Base-by-base conservation (phyloP, 2,113 vertebrate species). In the Xiphias gladius region DNA sequence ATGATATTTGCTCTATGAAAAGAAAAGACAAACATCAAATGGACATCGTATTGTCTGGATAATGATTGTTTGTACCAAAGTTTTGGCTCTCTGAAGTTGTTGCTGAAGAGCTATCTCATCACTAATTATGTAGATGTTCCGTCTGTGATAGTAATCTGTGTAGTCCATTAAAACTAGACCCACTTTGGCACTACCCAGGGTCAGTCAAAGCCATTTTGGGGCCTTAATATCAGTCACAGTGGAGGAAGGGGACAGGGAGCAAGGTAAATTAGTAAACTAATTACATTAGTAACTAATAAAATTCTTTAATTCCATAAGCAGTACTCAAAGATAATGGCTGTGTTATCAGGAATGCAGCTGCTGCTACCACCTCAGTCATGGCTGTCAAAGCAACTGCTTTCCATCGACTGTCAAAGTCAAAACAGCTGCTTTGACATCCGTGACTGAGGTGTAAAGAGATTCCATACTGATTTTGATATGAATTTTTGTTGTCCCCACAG, bases 1-100 rank as follows among this genome's bases (percentile, higher is more conserved):
- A 50, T 76, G 75, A 65, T 79, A 78, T 74, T 8, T 81, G 82
- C 67, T 46, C 58, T 66, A 66, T 64, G 41, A 65, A 71, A 76
- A 90, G 71, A 62, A 63, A 54, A 64, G 30, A 65, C 22, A 37
- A 71, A 81, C 41, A 75, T 64, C 11, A 66, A 68, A 57, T 88
- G 28, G 57, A 58, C 20, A 17, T 22, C 43, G 79, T 72, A 65
- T 80, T 66, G 67, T 54, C 59, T 62, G 43, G 48, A 52, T 76
- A 37, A 69, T n/a, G 37, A 80, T 30, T 76, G 62, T 58, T 35
- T 76, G 59, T 63, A 30, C 30, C 52, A 78, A 65, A 67, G 41
- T 46, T 57, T 19, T 32, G 39, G 39, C 14, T 69, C 55, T 69
- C 39, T 65, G 71, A 41, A 66, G 35, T 28, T 52, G n/a, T 13